Base-by-base conservation (phyloP, 2,797 vertebrate genomes). In the Lutra lutra region DNA sequence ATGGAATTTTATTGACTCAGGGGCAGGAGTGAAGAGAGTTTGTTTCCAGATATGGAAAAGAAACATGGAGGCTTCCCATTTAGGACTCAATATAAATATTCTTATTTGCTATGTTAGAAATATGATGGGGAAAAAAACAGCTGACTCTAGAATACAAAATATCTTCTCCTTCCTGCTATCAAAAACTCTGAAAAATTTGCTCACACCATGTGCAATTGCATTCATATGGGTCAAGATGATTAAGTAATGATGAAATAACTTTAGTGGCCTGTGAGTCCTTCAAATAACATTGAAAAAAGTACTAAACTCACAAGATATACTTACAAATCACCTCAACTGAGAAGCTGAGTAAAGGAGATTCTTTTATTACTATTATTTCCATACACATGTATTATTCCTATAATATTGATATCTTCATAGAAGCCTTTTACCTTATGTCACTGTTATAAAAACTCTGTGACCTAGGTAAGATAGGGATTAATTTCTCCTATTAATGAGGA, bases 61-160 rank as follows among this genome's bases (percentile, higher is more conserved):
- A 70, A 94, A 48, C 20, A 58, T 38, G 48, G 80, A 92, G 40
- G 5, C 35, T 68, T 87, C 35, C 56, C 25, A 79, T 90, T 78
- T 72, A 80, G 43, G 25, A 80, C 27, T 80, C 15, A 40, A 3
- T n/a, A 15, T 32, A 75, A 90, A 73, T 51, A 93, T 51, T 78
- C 23, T 48, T 96, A 54, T 88, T 94, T 82, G 40, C 20, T 86
- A 12, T 86, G 40, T 32, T 58, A 56, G n/a, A 20, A 95, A 90
- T 62, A 87, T 14, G 46, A 20, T 94, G n/a, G 25, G 29, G 25
- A n/a, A 79, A 94, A 94, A 89, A 56, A 23, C 18, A 89, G 12
- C 66, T 79, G 54, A 87, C 38, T 82, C 32, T 91, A 79, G 20
- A 43, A 27, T 60, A 78, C 35, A 32, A 89, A 96, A 13, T 86